These are phyloP conservation scores for Caenorhabditis panamensis DNA, from an alignment of 2,888 invertebrate genomes.

Conservation along the genomic window DNA sequence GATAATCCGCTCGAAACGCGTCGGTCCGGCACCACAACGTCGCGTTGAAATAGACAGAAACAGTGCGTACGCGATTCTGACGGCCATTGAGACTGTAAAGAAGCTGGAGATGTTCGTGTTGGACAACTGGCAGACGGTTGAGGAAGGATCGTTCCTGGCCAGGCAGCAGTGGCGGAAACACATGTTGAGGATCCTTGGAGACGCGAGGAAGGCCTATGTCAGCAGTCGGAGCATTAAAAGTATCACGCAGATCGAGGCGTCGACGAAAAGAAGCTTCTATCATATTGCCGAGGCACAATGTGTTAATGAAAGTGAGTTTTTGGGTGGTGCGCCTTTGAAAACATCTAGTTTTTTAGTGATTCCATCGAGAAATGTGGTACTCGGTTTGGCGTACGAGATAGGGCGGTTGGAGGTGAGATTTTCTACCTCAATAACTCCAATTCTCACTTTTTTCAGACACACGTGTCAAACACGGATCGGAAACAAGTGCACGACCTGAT, in stretches of 20 bases:
- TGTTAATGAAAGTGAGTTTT: conserved; percentile 33
- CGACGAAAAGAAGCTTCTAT: conserved; percentile 34
- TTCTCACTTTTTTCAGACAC: conserved; percentile 7
- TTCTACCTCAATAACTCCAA: neutral
- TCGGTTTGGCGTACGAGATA: conserved; percentile 29
- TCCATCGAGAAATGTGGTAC: conserved; percentile 35
- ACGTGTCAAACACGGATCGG: conserved; percentile 8
- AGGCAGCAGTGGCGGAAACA: conserved; percentile 44
- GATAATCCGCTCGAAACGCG: conserved; percentile 85
- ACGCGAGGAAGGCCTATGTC: conserved; percentile 25
- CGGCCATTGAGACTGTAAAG: conserved; percentile 28
- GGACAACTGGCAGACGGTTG: conserved; percentile 37
- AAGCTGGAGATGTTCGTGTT: conserved; percentile 20
- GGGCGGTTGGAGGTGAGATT: conserved; percentile 24
- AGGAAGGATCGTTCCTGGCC: conserved; percentile 40
- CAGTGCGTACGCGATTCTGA: conserved; percentile 10
- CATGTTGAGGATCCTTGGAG: conserved; percentile 24
- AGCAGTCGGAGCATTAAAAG: conserved; percentile 6
- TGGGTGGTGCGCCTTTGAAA: no score
- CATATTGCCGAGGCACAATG: conserved; percentile 51
- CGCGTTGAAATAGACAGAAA: neutral
- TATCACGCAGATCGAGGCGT: conserved; percentile 9
- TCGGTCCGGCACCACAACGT: neutral
- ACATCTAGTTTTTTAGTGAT: conserved; percentile 46
- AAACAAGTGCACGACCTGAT: conserved; percentile 53